Conservation (phyloP, 2,113 vertebrate genomes). For the Bambusicola thoracicus region DNA sequence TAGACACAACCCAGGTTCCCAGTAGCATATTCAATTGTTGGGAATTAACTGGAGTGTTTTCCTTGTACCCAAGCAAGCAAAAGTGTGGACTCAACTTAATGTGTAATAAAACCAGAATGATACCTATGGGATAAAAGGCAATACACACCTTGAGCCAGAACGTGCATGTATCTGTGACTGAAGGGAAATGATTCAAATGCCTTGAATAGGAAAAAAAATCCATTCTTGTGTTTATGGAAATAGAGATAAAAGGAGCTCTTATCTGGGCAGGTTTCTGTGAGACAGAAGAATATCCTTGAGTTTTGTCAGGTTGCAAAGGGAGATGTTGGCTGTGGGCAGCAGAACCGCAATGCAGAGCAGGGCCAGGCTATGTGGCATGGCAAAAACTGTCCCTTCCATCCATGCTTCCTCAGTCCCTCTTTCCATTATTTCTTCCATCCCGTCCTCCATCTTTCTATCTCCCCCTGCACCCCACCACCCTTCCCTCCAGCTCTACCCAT, state of each 20-base stretch:
- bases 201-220: accelerated
- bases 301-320: background rate
- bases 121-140: background rate
- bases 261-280: background rate
- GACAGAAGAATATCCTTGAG: background rate
- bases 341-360: background rate
- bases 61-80: background rate
- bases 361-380: background rate
- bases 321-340: background rate
- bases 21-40: background rate
- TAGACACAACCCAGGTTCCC: background rate
- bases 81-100: background rate
- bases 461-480: background rate
- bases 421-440: background rate
- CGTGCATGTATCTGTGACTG: background rate
- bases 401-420: background rate
- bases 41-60: background rate
- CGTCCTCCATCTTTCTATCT: background rate
- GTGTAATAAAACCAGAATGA: background rate
- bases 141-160: background rate
- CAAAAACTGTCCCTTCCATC: background rate
- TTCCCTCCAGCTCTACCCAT: background rate
- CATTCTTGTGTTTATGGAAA: background rate
- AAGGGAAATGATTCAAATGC: background rate
- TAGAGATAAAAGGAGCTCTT: background rate